Conservation (phyloP, 2,113 vertebrate species). For the Pholis gunnellus region DNA sequence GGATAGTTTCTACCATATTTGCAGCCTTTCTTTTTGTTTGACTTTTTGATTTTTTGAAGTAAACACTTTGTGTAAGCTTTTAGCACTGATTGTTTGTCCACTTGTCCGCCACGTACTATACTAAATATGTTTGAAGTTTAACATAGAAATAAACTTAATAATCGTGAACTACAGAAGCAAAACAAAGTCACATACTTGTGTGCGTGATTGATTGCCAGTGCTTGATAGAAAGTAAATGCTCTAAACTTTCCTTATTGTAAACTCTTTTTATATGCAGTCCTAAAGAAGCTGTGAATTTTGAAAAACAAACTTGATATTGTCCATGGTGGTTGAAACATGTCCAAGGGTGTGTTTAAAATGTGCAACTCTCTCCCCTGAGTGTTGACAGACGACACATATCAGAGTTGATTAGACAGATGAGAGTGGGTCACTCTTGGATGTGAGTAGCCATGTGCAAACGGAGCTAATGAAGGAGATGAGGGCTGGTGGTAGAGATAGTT, state of each 20-base stretch:
- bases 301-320: neutral
- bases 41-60: neutral
- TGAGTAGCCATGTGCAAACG: slow-evolving; percentile 69
- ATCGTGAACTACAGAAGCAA: neutral
- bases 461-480: slow-evolving; percentile 64
- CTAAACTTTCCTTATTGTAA: neutral
- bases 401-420: slow-evolving; percentile 48
- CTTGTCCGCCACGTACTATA: too few species aligned
- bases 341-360: slow-evolving; percentile 6
- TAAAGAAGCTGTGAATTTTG: neutral
- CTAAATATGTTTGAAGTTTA: too few species aligned
- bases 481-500: slow-evolving; percentile 45
- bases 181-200: neutral
- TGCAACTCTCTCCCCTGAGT: slow-evolving; percentile 14
- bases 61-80: neutral
- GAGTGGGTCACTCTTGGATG: slow-evolving; percentile 28
- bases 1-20: neutral
- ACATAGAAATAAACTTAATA: too few species aligned
- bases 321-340: neutral
- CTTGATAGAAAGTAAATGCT: neutral
- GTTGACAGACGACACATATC: slow-evolving; percentile 28
- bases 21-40: neutral
- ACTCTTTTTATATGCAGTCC: neutral
- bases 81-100: neutral
- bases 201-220: neutral